These are phyloP conservation scores for Callyntrura guangdongensis DNA, from an alignment of 2,888 invertebrate species.

Conservation along the genomic window DNA sequence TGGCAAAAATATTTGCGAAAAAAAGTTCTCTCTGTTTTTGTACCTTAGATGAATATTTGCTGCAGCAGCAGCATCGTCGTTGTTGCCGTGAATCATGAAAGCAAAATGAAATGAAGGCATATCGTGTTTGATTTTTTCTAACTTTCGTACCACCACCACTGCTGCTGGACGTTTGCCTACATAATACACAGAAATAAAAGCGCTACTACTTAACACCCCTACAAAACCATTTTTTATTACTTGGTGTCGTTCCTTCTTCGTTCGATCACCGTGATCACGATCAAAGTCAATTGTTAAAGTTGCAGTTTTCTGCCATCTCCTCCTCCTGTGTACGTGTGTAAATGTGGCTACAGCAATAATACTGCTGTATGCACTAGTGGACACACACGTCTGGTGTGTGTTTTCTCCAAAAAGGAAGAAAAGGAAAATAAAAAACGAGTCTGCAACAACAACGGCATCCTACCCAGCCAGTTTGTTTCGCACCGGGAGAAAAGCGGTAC, in stretches of 20 bases:
- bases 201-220: constrained; percentile 19
- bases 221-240: constrained; percentile 27
- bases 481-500: constrained; percentile 34
- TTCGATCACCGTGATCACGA: constrained; percentile 51
- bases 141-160: not conserved
- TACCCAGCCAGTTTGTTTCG: not conserved
- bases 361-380: not conserved
- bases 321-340: constrained; percentile 1
- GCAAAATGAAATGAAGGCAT: constrained; percentile 25
- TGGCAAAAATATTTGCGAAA: not conserved
- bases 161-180: constrained; percentile 8
- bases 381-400: not conserved
- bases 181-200: constrained; percentile 26
- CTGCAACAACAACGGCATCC: constrained; percentile 28
- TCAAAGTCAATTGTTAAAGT: constrained; percentile 40
- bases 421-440: not conserved
- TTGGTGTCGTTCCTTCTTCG: constrained; percentile 53
- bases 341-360: not conserved
- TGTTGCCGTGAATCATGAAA: not conserved
- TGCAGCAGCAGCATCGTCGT: not conserved
- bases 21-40: not conserved
- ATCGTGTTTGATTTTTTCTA: not conserved
- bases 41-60: not conserved
- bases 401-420: constrained; percentile 6
- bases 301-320: constrained; percentile 40